These are phyloP conservation scores for Chrysopa pallens DNA, from an alignment of 1,140 invertebrate genomes.

Conservation along the genomic window DNA sequence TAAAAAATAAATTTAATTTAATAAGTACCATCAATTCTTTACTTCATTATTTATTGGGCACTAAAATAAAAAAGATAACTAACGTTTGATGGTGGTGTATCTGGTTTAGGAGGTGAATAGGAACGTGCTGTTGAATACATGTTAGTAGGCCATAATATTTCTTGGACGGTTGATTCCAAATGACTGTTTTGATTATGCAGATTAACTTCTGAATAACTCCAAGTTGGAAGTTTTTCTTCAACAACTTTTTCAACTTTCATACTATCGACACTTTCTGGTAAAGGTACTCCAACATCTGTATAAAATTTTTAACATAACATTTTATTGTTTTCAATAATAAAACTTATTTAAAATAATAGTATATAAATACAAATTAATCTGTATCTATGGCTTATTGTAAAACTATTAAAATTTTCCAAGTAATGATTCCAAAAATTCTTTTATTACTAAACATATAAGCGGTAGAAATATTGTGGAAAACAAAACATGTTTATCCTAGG, in stretches of 20 bases:
- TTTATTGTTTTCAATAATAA: no score
- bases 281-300: slow-evolving; percentile 1
- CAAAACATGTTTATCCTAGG: no score
- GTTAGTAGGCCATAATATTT: neutral
- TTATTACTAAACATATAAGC: no score
- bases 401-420: neutral
- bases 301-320: slow-evolving; percentile 2
- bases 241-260: slow-evolving; percentile 14
- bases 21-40: neutral
- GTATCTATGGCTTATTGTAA: neutral
- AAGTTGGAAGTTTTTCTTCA: slow-evolving; percentile 3
- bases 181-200: neutral
- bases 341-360: no score
- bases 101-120: slow-evolving; percentile 22
- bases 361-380: neutral
- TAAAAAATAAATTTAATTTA: neutral
- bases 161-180: neutral
- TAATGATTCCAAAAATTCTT: neutral
- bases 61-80: neutral
- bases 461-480: no score
- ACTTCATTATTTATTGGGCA: neutral
- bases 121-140: neutral
- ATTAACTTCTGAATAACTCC: neutral
- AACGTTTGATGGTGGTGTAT: slow-evolving; percentile 21
- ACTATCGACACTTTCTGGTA: slow-evolving; percentile 2